A percentile compares a stretch with the other conserved stretches of the same genome.
Conservation (phyloP, 2,113 vertebrate genomes). For the Tamias sibiricus region DNA sequence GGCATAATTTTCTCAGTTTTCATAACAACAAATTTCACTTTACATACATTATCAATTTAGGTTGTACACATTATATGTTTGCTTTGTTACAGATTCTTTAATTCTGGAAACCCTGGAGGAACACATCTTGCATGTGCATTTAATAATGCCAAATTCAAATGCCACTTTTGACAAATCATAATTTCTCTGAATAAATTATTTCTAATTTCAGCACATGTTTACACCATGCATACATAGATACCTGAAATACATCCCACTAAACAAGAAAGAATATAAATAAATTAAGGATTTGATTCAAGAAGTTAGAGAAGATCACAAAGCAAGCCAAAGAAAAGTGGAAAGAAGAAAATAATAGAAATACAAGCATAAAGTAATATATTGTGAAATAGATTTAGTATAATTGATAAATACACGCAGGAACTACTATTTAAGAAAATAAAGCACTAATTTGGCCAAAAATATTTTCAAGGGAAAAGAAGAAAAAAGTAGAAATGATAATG, state of each 20-base stretch:
- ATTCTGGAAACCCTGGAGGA: not conserved
- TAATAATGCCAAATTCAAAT: not conserved
- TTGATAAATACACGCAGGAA: not conserved
- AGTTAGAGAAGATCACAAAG: not conserved
- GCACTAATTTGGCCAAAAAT: not conserved
- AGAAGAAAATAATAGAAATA: not conserved
- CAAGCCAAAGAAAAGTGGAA: not conserved
- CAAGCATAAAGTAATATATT: not conserved
- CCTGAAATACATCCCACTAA: not conserved
- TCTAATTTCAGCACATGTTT: not conserved
- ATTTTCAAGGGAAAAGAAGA: not conserved
- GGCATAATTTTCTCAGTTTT: not conserved
- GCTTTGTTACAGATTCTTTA: not conserved
- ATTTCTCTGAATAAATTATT: slow-evolving; percentile 46
- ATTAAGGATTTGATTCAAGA: not conserved
- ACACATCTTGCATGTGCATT: not conserved
- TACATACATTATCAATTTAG: not conserved
- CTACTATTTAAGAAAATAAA: not conserved
- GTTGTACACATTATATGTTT: not conserved
- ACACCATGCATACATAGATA: not conserved
- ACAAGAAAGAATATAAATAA: not conserved
- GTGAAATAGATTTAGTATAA: not conserved
- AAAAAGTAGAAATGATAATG: not conserved
- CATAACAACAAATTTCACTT: not conserved
- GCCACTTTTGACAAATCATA: not conserved